Evolutionary conservation across 2,113 vertebrate genomes (phyloP).

Genomic region (Microtus ochrogaster): DNA sequence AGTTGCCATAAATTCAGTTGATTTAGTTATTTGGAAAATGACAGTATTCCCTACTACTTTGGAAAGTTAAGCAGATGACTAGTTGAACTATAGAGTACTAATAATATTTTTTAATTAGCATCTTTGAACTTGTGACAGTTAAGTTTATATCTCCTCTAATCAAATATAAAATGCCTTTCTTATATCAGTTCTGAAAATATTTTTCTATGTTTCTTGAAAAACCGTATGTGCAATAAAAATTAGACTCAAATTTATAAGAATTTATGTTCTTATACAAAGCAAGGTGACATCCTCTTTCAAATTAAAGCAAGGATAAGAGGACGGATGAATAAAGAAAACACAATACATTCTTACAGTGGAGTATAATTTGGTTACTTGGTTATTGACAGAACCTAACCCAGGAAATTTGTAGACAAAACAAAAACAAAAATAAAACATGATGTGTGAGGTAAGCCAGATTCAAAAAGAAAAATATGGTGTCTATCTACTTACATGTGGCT

Average conservation of each 20-base stretch:
- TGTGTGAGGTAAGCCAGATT: neutral
- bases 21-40: slow-evolving; percentile 14
- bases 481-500: neutral
- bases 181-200: slow-evolving; percentile 43
- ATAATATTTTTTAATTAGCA: neutral
- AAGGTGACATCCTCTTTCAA: neutral
- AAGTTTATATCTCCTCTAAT: neutral
- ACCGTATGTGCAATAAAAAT: neutral
- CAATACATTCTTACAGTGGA: neutral
- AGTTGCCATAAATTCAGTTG: neutral
- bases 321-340: neutral
- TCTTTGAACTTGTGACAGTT: neutral
- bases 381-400: neutral
- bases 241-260: neutral
- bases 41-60: neutral
- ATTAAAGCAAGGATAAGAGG: neutral
- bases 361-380: neutral
- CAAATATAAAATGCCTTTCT: neutral
- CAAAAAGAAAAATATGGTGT: neutral
- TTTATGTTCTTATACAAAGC: neutral
- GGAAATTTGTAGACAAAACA: neutral
- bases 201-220: neutral
- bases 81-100: neutral
- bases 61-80: neutral
- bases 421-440: neutral